Evolutionary conservation across 2,113 vertebrate species (phyloP), one percentile per base, ranked within the genome.

Genomic region (Neogobius melanostomus): DNA sequence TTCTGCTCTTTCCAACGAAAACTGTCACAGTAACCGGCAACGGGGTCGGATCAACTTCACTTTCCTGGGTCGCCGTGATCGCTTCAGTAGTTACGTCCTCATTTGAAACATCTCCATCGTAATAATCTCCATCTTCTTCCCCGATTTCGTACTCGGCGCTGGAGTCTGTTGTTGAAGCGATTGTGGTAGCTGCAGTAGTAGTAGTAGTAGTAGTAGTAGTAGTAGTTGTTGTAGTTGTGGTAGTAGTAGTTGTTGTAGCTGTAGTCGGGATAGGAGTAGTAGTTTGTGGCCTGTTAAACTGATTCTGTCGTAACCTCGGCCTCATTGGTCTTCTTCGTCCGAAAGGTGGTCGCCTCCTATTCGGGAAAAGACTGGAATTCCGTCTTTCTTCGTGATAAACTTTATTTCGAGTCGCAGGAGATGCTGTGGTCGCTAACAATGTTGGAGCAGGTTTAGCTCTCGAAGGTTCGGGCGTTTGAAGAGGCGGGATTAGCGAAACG

Each of bases 241-340:
- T 80, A 0, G 57, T 71, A 0, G 73, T 65, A 0, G 82, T 72
- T 1, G 70, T 63, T 0, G 66, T 72, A 49, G 79, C 71, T 2
- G 73, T 68, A 10, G 71, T 77, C 48, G 71, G 42, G 42, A 64
- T 79, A 12, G 57, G 69, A 47, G 69, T 8, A 46, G 76, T 74
- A 47, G 82, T 73, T 72, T 81, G 71, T 48, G 62, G 69, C 36
- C 81, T 85, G 66, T 75, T 82, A 46, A 72, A 68, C 63, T 65
- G 53, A 36, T 82, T 63, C 0, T 88, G 86, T 46, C 69, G 79
- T 47, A 80, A 44, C 79, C 80, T 87, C 75, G 85, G 88, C 56
- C 80, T 17, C 43, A 71, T 69, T 42, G 88, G 92, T 76, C 82
- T 91, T 73, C 91, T 87, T 0, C 84, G 83, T 79, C 91, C 89